Percentiles rank a stretch among this genome's conserved stretches.
phyloP scores from a whole-genome alignment of 2,797 vertebrate species.

The Chaetodon trifasciatus region DNA sequence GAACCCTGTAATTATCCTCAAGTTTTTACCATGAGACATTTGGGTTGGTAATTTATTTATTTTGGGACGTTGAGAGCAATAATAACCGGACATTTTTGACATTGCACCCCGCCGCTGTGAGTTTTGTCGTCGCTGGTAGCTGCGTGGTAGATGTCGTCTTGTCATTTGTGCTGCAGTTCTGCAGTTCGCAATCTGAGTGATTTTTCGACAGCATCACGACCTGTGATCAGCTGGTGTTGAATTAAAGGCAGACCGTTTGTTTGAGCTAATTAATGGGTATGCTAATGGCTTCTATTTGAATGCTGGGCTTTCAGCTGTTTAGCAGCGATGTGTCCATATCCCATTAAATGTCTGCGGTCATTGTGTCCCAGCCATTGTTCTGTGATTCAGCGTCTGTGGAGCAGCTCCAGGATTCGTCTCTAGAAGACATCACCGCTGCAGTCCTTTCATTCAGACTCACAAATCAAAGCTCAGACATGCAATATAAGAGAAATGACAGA shows the following conservation, averaged over 20 bases:
- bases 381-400: constrained; percentile 20
- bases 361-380: constrained; percentile 23
- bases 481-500: no score
- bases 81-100: no score
- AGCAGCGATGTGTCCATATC: constrained; percentile 4
- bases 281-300: constrained; percentile 34
- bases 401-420: constrained; percentile 25
- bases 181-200: background rate
- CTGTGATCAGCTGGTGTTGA: background rate
- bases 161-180: background rate
- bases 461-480: background rate
- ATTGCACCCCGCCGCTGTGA: no score
- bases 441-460: background rate
- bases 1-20: background rate
- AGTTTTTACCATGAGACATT: no score
- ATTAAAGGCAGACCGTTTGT: constrained; percentile 29
- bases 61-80: no score
- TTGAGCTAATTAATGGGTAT: constrained; percentile 21
- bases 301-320: constrained; percentile 18
- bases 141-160: background rate
- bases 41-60: no score
- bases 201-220: background rate
- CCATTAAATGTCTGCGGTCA: constrained; percentile 34
- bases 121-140: background rate
- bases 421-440: constrained; percentile 19